Conservation (phyloP, 1,140 invertebrate genomes). For the Leptinotarsa undecemlineata region DNA sequence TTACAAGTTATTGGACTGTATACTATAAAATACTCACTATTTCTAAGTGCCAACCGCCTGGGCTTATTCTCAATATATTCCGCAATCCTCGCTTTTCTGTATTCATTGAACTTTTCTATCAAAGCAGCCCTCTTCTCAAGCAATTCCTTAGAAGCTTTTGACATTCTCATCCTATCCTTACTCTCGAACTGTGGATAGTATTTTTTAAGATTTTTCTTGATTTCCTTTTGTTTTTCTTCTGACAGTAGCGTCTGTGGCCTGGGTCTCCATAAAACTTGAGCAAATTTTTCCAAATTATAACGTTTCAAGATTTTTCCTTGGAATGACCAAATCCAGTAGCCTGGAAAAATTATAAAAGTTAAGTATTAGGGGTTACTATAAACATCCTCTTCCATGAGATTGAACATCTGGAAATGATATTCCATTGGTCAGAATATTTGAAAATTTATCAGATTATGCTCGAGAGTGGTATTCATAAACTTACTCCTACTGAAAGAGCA, state of each 20-base stretch:
- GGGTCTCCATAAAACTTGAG: constrained; percentile 95
- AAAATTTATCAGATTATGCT: too few species aligned
- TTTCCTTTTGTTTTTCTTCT: constrained; percentile 85
- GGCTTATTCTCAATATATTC: constrained; percentile 79
- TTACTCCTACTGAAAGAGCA: too few species aligned
- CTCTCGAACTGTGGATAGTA: constrained; percentile 95
- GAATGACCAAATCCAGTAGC: constrained; percentile 98
- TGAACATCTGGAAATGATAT: too few species aligned
- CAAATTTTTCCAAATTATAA: constrained; percentile 88
- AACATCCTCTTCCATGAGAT: too few species aligned
- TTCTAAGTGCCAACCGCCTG: constrained; percentile 80
- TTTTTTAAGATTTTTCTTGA: constrained; percentile 98
- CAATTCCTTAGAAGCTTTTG: constrained; percentile 94
- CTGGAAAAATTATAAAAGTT: constrained; percentile 43
- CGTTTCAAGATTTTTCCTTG: constrained; percentile 75
- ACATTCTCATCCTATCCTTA: constrained; percentile 91
- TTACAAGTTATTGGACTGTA: neutral
- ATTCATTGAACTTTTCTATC: constrained; percentile 86
- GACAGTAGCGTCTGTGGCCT: constrained; percentile 84
- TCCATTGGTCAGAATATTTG: too few species aligned
- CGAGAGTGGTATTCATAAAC: too few species aligned
- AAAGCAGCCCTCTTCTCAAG: constrained; percentile 90
- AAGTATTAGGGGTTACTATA: too few species aligned
- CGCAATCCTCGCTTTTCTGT: constrained; percentile 72
- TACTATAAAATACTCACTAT: constrained; percentile 69